Base-by-base conservation (phyloP, 2,888 invertebrate genomes). In the Nezara viridula region DNA sequence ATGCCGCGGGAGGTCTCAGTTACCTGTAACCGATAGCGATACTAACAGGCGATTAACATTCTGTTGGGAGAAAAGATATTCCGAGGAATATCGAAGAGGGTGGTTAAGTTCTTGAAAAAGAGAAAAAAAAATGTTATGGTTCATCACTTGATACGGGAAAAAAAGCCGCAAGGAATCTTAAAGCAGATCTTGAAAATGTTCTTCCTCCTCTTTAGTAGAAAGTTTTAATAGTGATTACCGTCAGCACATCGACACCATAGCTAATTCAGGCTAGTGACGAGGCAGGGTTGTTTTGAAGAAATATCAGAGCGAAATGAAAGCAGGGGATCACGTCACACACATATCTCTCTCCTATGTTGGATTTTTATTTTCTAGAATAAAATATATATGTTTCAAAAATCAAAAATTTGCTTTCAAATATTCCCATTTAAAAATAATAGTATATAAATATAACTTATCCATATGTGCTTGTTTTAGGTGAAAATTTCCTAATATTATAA, bases 181-280 rank as follows among this genome's bases (percentile, higher is more conserved):
- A 73, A 73, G 66, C 66, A 73, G 66, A 73, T 73, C 66, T 73
- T 73, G 66, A 37, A 73, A 73, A 73, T 37, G 66, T 73, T 73
- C 66, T 73, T 73, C 66, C 66, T 73, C 6, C 66, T 73, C 66
- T 19, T 73, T 37, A 73, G 66, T 73, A 7, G 66, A 73, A 73
- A 73, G 66, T 73, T 73, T 73, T 73, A 73, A 73, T 37, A 73
- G 66, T 73, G 66, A 73, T 73, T 73, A 37, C 66, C 66, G 37
- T 9, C 66, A 32, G 32, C 19, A 73, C 32, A 73, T 73, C 19
- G 37, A 37, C 37, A 73, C 66, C 66, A 73, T 73, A 21, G 66
- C 66, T 37, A 73, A 73, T 73, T 10, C 66, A 19, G 1, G 3
- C 32, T 37, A 73, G 66, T 37, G 32, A 19, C 66, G 7, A 73